Conservation (phyloP, 2,113 vertebrate genomes). For the Rhipidura dahli region DNA sequence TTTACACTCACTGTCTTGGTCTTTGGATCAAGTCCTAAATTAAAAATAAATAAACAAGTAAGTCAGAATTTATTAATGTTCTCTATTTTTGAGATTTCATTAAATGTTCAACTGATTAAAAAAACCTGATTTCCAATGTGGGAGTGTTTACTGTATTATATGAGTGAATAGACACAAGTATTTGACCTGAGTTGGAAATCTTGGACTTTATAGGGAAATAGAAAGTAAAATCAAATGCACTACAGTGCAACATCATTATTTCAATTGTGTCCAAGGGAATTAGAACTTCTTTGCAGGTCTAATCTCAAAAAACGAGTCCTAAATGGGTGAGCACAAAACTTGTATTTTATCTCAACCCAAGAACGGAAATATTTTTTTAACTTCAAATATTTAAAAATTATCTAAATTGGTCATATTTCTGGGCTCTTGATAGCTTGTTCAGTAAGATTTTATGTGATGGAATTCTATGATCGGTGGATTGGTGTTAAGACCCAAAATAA, state of each 20-base stretch:
- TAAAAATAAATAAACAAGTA: not conserved
- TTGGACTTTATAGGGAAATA: not conserved
- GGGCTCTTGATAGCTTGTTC: not conserved
- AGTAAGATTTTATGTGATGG: not conserved
- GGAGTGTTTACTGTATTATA: not conserved
- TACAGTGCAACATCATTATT: not conserved
- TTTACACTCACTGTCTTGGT: not conserved
- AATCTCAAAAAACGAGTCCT: not conserved
- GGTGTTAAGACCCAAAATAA: not conserved
- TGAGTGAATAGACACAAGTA: not conserved
- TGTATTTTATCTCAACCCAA: not conserved
- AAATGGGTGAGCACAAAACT: not conserved
- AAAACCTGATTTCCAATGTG: not conserved
- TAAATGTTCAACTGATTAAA: not conserved
- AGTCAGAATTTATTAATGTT: not conserved
- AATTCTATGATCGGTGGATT: not conserved
- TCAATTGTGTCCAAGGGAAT: not conserved
- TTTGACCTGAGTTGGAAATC: not conserved
- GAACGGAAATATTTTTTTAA: not conserved
- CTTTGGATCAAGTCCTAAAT: not conserved
- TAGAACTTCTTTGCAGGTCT: not conserved
- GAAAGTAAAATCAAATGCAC: not conserved
- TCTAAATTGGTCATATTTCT: not conserved
- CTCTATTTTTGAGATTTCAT: not conserved
- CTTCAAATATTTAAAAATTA: slow-evolving; percentile 23